Evolutionary conservation across 1,140 invertebrate species (phyloP), one percentile per base, ranked within the genome.

Genomic region (Anastatus disparis): DNA sequence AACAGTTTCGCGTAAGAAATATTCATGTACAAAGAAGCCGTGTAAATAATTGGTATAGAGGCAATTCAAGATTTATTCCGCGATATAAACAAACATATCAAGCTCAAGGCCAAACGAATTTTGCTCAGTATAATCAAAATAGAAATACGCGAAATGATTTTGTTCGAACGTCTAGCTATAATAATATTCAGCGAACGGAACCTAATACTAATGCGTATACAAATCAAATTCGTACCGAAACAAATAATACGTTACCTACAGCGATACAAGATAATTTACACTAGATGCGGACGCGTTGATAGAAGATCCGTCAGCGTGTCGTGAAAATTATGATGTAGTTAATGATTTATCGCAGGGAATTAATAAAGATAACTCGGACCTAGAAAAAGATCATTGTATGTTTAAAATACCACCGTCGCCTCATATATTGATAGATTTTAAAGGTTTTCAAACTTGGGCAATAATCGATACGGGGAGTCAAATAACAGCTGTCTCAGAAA

Each of bases 191-290:
- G n/a, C n/a, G n/a, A n/a, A n/a, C n/a, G n/a, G n/a, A n/a, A n/a
- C n/a, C n/a, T n/a, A n/a, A n/a, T n/a, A n/a, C n/a, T n/a, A n/a
- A n/a, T n/a, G n/a, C n/a, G n/a, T n/a, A n/a, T n/a, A n/a, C n/a
- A n/a, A n/a, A n/a, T n/a, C n/a, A n/a, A n/a, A n/a, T n/a, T n/a
- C n/a, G n/a, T n/a, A n/a, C n/a, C n/a, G n/a, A n/a, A n/a, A n/a
- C n/a, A n/a, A n/a, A n/a, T n/a, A n/a, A n/a, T n/a, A n/a, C n/a
- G n/a, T n/a, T n/a, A n/a, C n/a, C n/a, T n/a, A n/a, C n/a, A n/a
- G n/a, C n/a, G n/a, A n/a, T n/a, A n/a, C n/a, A n/a, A n/a, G n/a
- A 38, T 12, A 40, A 69, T 73, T 69, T 69, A 73, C 69, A 73
- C 66, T 73, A 50, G 15, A 3, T 2, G 17, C 15, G 12, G 67